phyloP scores from a whole-genome alignment of 2,888 invertebrate genomes.

The Electrophaes corylata region DNA sequence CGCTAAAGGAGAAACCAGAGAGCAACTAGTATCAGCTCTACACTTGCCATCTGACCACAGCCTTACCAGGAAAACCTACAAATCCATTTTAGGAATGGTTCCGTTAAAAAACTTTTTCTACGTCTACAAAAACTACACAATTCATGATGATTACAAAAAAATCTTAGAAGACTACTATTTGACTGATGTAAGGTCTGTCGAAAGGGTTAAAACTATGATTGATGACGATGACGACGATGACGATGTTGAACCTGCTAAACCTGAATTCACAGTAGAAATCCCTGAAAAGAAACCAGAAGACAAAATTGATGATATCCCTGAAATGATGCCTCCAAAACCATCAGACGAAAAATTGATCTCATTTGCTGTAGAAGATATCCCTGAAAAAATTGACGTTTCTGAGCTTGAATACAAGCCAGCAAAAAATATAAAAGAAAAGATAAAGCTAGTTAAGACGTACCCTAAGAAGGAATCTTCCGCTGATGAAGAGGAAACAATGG shows the following conservation, averaged over 20 bases:
- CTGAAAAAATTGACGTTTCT: slow-evolving; percentile 69
- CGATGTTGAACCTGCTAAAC: slow-evolving; percentile 53
- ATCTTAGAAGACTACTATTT: slow-evolving; percentile 84
- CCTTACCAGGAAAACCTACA: slow-evolving; percentile 75
- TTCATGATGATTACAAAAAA: slow-evolving; percentile 84
- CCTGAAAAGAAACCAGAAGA: slow-evolving; percentile 62
- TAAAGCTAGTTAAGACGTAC: slow-evolving; percentile 80
- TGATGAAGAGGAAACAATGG: slow-evolving; percentile 84
- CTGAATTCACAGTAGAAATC: slow-evolving; percentile 60
- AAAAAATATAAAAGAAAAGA: slow-evolving; percentile 81
- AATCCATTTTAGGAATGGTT: slow-evolving; percentile 68
- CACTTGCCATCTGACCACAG: slow-evolving; percentile 80
- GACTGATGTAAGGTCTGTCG: slow-evolving; percentile 85
- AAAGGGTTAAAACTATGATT: slow-evolving; percentile 54
- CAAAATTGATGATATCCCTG: slow-evolving; percentile 62
- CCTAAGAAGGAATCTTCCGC: slow-evolving; percentile 76
- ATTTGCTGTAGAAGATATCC: slow-evolving; percentile 78
- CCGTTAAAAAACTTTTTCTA: slow-evolving; percentile 87
- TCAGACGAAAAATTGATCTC: slow-evolving; percentile 82
- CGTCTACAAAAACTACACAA: slow-evolving; percentile 86
- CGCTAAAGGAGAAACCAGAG: slow-evolving; percentile 83
- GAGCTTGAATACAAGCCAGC: slow-evolving; percentile 70
- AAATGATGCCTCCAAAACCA: slow-evolving; percentile 69
- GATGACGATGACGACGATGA: slow-evolving; percentile 57
- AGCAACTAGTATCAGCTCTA: slow-evolving; percentile 82